These are phyloP conservation scores for Pao palembangensis DNA, from an alignment of 2,113 vertebrate genomes.

Conservation along the genomic window DNA sequence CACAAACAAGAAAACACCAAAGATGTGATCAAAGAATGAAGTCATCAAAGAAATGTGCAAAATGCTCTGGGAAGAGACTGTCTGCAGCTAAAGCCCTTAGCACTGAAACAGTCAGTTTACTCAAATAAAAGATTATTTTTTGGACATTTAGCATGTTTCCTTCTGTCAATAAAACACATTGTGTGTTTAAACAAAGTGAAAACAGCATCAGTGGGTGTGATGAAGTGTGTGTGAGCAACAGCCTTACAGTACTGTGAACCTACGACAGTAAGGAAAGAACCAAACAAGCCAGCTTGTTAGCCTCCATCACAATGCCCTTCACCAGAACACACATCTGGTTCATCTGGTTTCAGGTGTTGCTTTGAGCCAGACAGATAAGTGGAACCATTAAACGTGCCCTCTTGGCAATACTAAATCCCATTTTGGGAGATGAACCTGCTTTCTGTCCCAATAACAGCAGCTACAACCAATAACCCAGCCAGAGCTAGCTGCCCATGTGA, in stretches of 20 bases:
- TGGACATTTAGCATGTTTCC: no score
- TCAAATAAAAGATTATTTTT: no score
- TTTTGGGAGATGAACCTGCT: background rate
- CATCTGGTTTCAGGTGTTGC: background rate
- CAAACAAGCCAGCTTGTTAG: conserved; percentile 66
- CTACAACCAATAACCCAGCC: conserved; percentile 30
- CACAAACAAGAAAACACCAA: no score
- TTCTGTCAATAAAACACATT: background rate
- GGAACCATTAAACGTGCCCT: conserved; percentile 4
- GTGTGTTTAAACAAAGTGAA: background rate
- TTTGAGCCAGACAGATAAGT: background rate
- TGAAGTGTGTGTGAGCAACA: background rate
- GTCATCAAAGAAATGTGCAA: no score
- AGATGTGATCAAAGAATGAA: no score
- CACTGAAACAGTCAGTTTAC: no score
- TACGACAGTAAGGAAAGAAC: conserved; percentile 41
- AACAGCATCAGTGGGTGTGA: background rate
- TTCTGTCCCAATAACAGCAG: conserved; percentile 20
- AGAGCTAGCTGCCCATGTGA: conserved; percentile 4
- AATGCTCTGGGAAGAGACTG: no score
- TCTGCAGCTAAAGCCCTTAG: no score
- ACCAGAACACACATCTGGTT: conserved; percentile 1
- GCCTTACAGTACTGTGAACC: conserved; percentile 50
- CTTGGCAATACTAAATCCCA: background rate
- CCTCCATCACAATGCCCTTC: conserved; percentile 33